Evolutionary conservation across 92 coral and sea anemone genomes (phyloP).

Genomic region (Porites evermanni): DNA sequence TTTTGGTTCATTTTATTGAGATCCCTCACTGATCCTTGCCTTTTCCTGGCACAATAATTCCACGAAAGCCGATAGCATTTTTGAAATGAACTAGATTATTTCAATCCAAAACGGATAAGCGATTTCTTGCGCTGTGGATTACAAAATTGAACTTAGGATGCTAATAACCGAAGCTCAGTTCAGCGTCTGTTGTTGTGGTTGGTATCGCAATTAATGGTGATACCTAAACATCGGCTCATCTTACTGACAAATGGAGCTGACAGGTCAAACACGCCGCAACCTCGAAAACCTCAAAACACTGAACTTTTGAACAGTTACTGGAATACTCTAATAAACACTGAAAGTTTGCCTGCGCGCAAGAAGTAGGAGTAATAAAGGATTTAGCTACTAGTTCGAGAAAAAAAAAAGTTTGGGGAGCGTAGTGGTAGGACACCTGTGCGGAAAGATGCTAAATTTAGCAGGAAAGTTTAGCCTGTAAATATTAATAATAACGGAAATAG

Average conservation of each 20-base stretch:
- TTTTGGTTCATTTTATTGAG: no score
- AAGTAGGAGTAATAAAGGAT: no score
- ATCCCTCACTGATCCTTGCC: no score
- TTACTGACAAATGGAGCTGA: constrained; percentile 29
- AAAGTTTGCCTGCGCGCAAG: no score
- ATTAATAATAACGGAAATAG: constrained; percentile 32
- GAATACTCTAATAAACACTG: neutral
- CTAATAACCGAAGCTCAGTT: no score
- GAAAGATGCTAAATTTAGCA: neutral
- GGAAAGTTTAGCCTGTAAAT: neutral
- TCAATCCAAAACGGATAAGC: no score
- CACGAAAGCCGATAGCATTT: no score
- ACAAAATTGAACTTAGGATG: no score
- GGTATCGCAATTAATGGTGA: constrained; percentile 24
- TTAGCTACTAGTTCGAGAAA: neutral
- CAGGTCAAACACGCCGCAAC: constrained; percentile 5
- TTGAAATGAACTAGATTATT: no score
- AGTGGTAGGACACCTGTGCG: constrained; percentile 13
- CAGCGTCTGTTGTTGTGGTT: no score
- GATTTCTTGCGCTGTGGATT: no score
- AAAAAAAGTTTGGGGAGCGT: neutral
- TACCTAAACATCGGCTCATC: constrained; percentile 29
- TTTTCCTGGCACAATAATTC: no score
- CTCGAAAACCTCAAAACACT: constrained; percentile 15
- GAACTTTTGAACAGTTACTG: constrained; percentile 7